Base-by-base conservation (phyloP, 2,888 invertebrate species). In the Synergus japonicus region DNA sequence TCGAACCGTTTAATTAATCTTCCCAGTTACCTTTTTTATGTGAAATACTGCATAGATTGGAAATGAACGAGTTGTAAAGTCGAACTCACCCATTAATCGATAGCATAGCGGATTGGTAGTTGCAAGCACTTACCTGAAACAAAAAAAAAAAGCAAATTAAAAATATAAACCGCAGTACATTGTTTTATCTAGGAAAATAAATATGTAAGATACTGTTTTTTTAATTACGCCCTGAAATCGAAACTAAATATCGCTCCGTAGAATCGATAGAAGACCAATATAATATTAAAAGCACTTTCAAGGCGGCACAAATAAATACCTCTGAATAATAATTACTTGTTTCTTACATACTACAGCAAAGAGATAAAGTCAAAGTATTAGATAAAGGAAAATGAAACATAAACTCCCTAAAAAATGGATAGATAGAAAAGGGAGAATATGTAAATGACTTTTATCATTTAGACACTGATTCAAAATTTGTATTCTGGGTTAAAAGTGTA, bases 1-100 rank as follows among this genome's bases (percentile, higher is more conserved):
- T 49, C 37, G 37, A 37, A 49, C 73, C 54, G n/a, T 73, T 73
- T 41, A 73, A 73, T 73, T 73, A 73, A 54, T 73, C 73, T 73
- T 73, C n/a, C 73, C n/a, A 54, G 54, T 4, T 37, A 49, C 49
- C 49, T 54, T 54, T 73, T 73, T 69, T 54, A 37, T 49, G 49
- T 37, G 54, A 73, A 73, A 54, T 37, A 18, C 4, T 4, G 41
- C 9, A 64, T 69, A 69, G 69, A 46, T 49, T 69, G 69, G 29
- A 18, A 66, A 66, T 44, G 4, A 66, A 66, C 66, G 44, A 46
- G 67, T 22, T 22, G 46, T 10, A 54, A 73, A 54, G 54, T 73
- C 10, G 54, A 73, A 73, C 73, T 73, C 54, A 54, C 73, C 73
- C 41, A 73, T 73, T 54, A 54, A 37, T 37, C n/a, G 73, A 54